A percentile compares a stretch with the other conserved stretches of the same genome.
Conservation (phyloP, 1,140 invertebrate species). For the honey bee (Apis mellifera) region DNA sequence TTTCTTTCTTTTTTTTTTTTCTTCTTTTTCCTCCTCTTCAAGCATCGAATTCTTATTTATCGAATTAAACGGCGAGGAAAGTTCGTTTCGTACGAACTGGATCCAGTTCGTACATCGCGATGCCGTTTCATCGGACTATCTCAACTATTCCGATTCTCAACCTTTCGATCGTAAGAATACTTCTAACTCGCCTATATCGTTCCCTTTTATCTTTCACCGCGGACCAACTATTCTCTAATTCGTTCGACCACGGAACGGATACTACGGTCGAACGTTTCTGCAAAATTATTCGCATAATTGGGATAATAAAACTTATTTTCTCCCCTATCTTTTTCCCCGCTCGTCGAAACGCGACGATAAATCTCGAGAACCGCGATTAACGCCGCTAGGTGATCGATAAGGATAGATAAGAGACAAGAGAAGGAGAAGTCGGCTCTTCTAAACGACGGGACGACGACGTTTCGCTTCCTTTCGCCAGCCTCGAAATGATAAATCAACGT, state of each 20-base stretch:
- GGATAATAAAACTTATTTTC: not conserved
- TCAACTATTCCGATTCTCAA: slow-evolving; percentile 27
- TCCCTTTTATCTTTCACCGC: slow-evolving; percentile 8
- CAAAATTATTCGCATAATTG: not conserved
- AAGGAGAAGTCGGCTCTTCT: not conserved
- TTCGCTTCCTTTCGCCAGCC: slow-evolving; percentile 14
- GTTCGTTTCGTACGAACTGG: not conserved
- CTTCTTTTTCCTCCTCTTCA: no score
- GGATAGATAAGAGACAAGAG: not conserved
- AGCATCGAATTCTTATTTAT: no score
- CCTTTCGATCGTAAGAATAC: slow-evolving; percentile 25
- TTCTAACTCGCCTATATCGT: not conserved
- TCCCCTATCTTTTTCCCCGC: no score
- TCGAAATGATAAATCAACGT: slow-evolving; percentile 54
- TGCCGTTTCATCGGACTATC: not conserved
- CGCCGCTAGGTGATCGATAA: not conserved
- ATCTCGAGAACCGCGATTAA: not conserved
- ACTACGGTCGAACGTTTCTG: not conserved
- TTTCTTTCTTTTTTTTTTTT: no score
- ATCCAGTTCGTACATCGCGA: not conserved
- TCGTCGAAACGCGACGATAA: no score
- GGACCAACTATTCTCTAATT: slow-evolving; percentile 24
- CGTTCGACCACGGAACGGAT: not conserved
- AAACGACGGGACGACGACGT: not conserved
- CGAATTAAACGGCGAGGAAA: no score